Evolutionary conservation across 2,797 vertebrate genomes (phyloP), one percentile per base, ranked within the genome.

Genomic region (Perodicticus potto): DNA sequence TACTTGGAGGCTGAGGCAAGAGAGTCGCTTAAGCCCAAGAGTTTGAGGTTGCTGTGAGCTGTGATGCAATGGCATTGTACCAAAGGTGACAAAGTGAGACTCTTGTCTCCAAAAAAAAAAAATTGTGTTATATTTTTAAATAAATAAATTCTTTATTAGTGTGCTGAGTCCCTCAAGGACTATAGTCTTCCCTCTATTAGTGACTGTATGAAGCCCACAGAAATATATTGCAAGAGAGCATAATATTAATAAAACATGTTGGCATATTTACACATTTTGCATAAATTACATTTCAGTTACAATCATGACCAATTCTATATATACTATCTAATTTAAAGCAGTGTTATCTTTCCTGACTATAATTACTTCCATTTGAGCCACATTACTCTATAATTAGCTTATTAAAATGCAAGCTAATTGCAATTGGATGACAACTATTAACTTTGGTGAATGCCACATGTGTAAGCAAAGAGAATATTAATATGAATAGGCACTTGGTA

Each of bases 371-470:
- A 91, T 81, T 59, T 89, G 16, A 94, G 70, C 22, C 23, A 88
- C 11, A 49, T 53, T 72, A 86, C 16, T 63, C 70, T n/a, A n/a
- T 69, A 94, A 84, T 32, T 78, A 96, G n/a, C 37, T 86, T 86
- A 84, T 57, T 73, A 88, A 92, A 86, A 85, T 57, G 3, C 70
- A 40, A 40, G 40, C 40, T 40, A 40, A 40, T 5, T 40, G 40
- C 40, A 40, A 87, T 11, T 55, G 2, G 10, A 82, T 34, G 53
- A 16, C 10, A 95, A 74, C 59, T 92, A 61, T 40, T 45, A 74
- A 43, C 34, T 87, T 93, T 63, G 43, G 32, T 86, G 65, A 89
- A 78, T 57, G 89, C 19, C 77, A 82, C 29, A 49, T 37, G 5
- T 67, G 10, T 65, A 77, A 73, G 34, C 73, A 82, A 65, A 70